Percentiles rank a stretch among this genome's conserved stretches.
Evolutionary conservation across 2,888 invertebrate species (phyloP).

Genomic region (Apamea monoglypha): DNA sequence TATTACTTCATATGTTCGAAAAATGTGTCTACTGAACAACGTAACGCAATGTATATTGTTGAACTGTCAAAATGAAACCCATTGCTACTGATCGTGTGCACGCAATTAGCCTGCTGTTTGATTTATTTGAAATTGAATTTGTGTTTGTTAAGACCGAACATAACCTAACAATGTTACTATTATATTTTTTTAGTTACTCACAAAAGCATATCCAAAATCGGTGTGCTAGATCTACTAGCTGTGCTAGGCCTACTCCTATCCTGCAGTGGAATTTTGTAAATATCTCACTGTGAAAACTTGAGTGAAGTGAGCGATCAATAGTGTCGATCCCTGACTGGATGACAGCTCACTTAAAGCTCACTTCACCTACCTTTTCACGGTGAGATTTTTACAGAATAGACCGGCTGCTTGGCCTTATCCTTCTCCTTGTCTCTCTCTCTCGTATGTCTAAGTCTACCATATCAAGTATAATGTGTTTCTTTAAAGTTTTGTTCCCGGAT

Average conservation of each 20-base stretch:
- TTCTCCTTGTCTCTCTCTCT: slow-evolving; percentile 56
- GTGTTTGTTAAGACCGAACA: background rate
- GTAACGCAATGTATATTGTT: too few relatives aligned
- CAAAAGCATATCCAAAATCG: slow-evolving; percentile 98
- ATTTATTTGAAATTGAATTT: background rate
- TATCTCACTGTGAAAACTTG: too few relatives aligned
- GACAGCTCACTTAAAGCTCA: too few relatives aligned
- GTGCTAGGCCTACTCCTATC: slow-evolving; percentile 93
- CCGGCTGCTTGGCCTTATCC: slow-evolving; percentile 76
- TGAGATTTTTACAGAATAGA: too few relatives aligned
- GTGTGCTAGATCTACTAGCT: slow-evolving; percentile 97
- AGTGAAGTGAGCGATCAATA: too few relatives aligned
- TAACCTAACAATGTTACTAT: background rate
- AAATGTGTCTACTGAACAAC: too few relatives aligned
- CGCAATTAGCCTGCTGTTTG: background rate
- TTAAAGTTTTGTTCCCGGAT: background rate
- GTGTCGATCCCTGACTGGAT: too few relatives aligned
- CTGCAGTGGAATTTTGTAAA: slow-evolving; percentile 71
- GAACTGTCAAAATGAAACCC: too few relatives aligned
- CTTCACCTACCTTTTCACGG: too few relatives aligned
- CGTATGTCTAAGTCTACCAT: too few relatives aligned
- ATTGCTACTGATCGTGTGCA: too few relatives aligned
- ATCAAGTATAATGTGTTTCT: background rate
- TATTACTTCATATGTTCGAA: too few relatives aligned
- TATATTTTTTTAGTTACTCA: slow-evolving; percentile 75